These are phyloP conservation scores for Brachyhypopomus occidentalis DNA, from an alignment of 2,113 vertebrate species.

Conservation along the genomic window DNA sequence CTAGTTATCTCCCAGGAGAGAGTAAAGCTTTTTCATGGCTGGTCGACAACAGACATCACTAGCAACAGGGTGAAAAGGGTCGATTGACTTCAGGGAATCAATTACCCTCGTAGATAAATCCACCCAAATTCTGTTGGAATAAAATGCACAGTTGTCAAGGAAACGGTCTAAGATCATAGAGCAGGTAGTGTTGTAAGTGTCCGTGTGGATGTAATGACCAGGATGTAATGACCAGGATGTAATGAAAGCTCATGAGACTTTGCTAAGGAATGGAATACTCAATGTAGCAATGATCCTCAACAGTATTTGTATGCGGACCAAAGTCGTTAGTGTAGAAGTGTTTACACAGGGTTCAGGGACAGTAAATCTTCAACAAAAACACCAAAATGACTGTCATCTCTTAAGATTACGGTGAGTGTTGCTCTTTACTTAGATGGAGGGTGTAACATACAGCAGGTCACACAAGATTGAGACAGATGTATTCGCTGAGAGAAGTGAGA, in stretches of 20 bases:
- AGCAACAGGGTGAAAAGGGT: slow-evolving; percentile 40
- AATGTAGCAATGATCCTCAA: slow-evolving; percentile 24
- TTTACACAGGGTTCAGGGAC: slow-evolving; percentile 30
- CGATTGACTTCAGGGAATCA: slow-evolving; percentile 54
- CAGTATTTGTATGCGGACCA: slow-evolving; percentile 39
- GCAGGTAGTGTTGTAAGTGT: slow-evolving; percentile 41
- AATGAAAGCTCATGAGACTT: slow-evolving; percentile 39
- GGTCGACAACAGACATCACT: slow-evolving; percentile 44
- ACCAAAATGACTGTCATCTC: slow-evolving; percentile 13
- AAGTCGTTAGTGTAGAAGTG: slow-evolving; percentile 16
- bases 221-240: slow-evolving; percentile 36
- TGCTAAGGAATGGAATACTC: slow-evolving; percentile 37
- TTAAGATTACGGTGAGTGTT: background rate
- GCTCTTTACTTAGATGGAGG: background rate
- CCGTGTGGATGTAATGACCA: slow-evolving; percentile 41
- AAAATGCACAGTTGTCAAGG: slow-evolving; percentile 51
- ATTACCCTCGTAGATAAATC: slow-evolving; percentile 48
- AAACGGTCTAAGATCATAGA: slow-evolving; percentile 37
- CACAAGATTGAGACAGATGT: too few species aligned
- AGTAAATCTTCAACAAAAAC: slow-evolving; percentile 32
- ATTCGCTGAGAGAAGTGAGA: too few species aligned
- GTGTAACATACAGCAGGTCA: too few species aligned
- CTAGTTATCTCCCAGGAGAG: slow-evolving; percentile 32
- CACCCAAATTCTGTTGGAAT: slow-evolving; percentile 35
- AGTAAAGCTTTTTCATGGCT: slow-evolving; percentile 45